These are phyloP conservation scores for Grapholita molesta DNA, from an alignment of 1,140 invertebrate genomes.

Conservation along the genomic window DNA sequence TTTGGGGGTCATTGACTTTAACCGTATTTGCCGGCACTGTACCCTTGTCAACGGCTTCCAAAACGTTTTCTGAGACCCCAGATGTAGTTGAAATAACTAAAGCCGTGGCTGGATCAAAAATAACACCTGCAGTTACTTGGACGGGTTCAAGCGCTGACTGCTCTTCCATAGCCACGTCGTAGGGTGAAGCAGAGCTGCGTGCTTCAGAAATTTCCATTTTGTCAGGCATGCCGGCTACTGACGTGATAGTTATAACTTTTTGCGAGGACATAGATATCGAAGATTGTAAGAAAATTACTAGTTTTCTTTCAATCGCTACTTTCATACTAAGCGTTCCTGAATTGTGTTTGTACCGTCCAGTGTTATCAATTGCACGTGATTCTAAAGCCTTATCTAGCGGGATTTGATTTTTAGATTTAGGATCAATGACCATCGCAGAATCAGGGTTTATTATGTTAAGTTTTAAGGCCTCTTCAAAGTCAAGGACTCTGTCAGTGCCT, in stretches of 20 bases:
- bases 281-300: slow-evolving; percentile 80
- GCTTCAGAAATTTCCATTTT: slow-evolving; percentile 82
- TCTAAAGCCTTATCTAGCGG: slow-evolving; percentile 87
- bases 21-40: slow-evolving; percentile 83
- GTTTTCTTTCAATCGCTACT: slow-evolving; percentile 86
- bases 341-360: slow-evolving; percentile 84
- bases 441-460: slow-evolving; percentile 90
- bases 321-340: slow-evolving; percentile 84
- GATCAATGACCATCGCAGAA: slow-evolving; percentile 89
- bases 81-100: slow-evolving; percentile 85
- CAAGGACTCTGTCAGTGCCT: slow-evolving; percentile 89
- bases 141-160: slow-evolving; percentile 82
- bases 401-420: slow-evolving; percentile 83
- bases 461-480: slow-evolving; percentile 92
- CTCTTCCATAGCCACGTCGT: slow-evolving; percentile 64
- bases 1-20: slow-evolving; percentile 86
- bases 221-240: slow-evolving; percentile 81
- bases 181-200: slow-evolving; percentile 48
- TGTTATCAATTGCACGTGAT: slow-evolving; percentile 87
- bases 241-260: slow-evolving; percentile 81
- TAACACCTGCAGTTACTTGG: slow-evolving; percentile 83
- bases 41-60: slow-evolving; percentile 84
- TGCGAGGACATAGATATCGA: slow-evolving; percentile 62
- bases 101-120: slow-evolving; percentile 87
- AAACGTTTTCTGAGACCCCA: slow-evolving; percentile 83